Conservation (phyloP, 2,797 vertebrate genomes). For the Morelia viridis region DNA sequence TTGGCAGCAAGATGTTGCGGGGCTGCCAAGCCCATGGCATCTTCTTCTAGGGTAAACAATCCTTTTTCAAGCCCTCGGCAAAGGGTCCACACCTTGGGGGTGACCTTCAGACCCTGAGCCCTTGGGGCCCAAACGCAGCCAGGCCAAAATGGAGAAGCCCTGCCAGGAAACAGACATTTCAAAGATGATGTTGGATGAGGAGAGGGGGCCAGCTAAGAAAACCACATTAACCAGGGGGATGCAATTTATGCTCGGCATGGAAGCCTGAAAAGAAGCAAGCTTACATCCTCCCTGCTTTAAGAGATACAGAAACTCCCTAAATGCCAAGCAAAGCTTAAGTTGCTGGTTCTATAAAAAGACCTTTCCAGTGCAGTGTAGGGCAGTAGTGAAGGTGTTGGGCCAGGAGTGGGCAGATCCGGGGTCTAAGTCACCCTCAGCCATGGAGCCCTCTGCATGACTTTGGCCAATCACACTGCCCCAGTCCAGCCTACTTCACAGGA, state of each 20-base stretch:
- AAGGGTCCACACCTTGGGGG: conserved; percentile 1
- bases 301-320: not conserved
- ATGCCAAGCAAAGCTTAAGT: not conserved
- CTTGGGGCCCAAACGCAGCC: not conserved
- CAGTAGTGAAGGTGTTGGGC: too few relatives aligned
- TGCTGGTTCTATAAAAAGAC: not conserved
- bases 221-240: not conserved
- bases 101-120: not conserved
- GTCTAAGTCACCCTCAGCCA: too few relatives aligned
- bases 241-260: too few relatives aligned
- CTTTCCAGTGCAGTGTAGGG: not conserved
- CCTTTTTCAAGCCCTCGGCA: conserved; percentile 24
- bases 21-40: conserved; percentile 14
- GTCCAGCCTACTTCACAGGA: too few relatives aligned
- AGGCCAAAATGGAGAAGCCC: not conserved
- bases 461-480: too few relatives aligned
- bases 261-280: too few relatives aligned
- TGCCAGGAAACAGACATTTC: not conserved
- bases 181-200: not conserved
- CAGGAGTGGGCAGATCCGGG: too few relatives aligned
- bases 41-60: conserved; percentile 24
- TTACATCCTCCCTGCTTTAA: too few relatives aligned
- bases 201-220: not conserved
- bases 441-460: too few relatives aligned
- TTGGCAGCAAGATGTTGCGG: not conserved